Evolutionary conservation across 2,888 invertebrate genomes (phyloP), one percentile per base, ranked within the genome.

Genomic region (Dynastes hyllus): DNA sequence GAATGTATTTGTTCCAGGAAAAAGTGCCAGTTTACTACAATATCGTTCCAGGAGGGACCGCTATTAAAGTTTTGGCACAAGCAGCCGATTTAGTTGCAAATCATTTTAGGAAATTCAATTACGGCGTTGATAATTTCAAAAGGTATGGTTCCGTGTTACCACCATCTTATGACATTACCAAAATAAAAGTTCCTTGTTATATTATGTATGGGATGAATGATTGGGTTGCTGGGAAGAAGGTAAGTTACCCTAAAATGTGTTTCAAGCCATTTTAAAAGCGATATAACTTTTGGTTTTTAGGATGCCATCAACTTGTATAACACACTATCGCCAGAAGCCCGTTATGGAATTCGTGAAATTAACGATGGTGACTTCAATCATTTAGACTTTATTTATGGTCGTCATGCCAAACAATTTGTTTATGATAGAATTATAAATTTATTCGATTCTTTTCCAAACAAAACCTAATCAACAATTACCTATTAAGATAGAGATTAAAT

Each of bases 131-230:
- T 5, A 89, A 94, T 80, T 86, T 88, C 73, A 86, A 86, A 63
- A 80, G 89, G 0, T 92, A 91, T 82, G 92, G 92, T 0, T 87
- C 88, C 2, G 88, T 90, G 1, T 89, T 89, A 61, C 92, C 93
- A 0, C 91, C 91, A 0, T 86, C 87, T 50, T 94, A 94, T 84
- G 90, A 92, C 81, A 85, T 94, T 32, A 88, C 90, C 6, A 92
- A 91, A 79, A 91, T 93, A 0, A 90, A 88, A 82, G 90, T 92
- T 53, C 94, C 94, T 0, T 91, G 92, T 2, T 89, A 90, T 1
- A 83, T 94, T 22, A 90, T 93, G 69, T 92, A 93, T 80, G 93
- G 93, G 6, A 90, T 91, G 80, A 92, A 92, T 83, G 94, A 94
- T 85, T 91, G 91, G 86, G 87, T 93, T 3, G 92, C 92, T 37